Base-by-base conservation (phyloP, 2,797 vertebrate genomes). In the Halcyon badia region DNA sequence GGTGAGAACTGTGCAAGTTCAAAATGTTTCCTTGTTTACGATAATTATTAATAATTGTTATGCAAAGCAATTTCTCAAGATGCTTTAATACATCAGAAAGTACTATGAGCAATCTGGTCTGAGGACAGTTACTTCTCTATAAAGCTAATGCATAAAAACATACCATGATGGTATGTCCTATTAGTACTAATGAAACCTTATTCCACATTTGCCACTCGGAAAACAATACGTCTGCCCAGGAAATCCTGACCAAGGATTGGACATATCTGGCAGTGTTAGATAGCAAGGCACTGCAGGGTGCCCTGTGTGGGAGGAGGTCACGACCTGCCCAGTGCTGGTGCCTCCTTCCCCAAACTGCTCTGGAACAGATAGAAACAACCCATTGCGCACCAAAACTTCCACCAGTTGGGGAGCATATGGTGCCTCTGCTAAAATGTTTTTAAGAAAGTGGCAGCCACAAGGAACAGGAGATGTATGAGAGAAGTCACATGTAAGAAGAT, bases 381-480 rank as follows among this genome's bases (percentile, higher is more conserved):
- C 16, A 6, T 1, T 68, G 44, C 6, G 13, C 5, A 3, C 19
- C 33, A 76, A 31, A 66, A 64, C 4, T 71, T 65, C 13, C 7
- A 58, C 8, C 7, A 35, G 5, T 0, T 83, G 35, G 42, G 49
- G 3, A 72, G 24, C 21, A 39, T 18, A 3, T 5, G 4, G 30
- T 69, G n/a, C 9, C 35, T 56, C n/a, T 65, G 37, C 16, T 57
- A 21, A 42, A 77, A 21, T 0, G 0, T 6, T 16, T 57, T 39
- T 39, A 61, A 57, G 64, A 41, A 75, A 79, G 35, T 9, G 30
- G n/a, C 2, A 1, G 31, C 22, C 41, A 65, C 9, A 39, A 41
- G 21, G 4, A 4, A 8, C 11, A 48, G n/a, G 44, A 54, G 11
- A 82, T 0, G 0, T 3, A 5, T 6, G 8, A 60, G 73, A 52